Conservation (phyloP, 2,797 vertebrate species). For the Podarcis lilfordi region DNA sequence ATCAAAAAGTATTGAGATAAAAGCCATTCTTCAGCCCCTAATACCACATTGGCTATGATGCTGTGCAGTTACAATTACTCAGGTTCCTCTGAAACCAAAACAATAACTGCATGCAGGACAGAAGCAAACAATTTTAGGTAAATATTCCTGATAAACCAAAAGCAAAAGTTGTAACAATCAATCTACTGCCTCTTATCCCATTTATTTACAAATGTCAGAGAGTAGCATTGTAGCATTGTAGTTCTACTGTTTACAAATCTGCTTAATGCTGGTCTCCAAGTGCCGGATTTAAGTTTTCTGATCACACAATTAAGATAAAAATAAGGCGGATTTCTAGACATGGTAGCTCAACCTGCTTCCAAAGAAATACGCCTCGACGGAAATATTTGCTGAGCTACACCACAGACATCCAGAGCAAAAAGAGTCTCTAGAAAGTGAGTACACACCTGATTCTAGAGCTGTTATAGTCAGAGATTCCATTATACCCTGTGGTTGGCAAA, state of each 20-base stretch:
- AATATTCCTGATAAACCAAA: not conserved
- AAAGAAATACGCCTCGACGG: not conserved
- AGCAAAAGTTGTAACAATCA: not conserved
- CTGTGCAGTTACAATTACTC: not conserved
- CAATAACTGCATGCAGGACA: not conserved
- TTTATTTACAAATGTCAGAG: not conserved
- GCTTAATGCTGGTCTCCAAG: not conserved
- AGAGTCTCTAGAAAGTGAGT: not conserved
- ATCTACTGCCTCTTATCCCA: not conserved
- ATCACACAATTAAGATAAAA: not conserved
- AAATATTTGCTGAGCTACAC: not conserved
- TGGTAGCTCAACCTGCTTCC: not conserved
- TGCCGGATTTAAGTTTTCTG: not conserved
- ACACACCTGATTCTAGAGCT: conserved; percentile 4
- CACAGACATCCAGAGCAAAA: conserved; percentile 5
- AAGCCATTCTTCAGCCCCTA: too few species aligned
- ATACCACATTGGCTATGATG: not conserved
- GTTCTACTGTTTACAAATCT: not conserved
- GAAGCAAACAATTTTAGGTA: not conserved
- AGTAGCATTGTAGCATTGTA: not conserved
- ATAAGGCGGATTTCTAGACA: not conserved
- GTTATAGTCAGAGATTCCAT: conserved; percentile 10
- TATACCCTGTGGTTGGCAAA: conserved; percentile 11
- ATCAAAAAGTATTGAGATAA: not conserved
- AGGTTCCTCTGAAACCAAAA: not conserved